Evolutionary conservation across 2,797 vertebrate genomes (phyloP).

Genomic region (Anguilla anguilla): DNA sequence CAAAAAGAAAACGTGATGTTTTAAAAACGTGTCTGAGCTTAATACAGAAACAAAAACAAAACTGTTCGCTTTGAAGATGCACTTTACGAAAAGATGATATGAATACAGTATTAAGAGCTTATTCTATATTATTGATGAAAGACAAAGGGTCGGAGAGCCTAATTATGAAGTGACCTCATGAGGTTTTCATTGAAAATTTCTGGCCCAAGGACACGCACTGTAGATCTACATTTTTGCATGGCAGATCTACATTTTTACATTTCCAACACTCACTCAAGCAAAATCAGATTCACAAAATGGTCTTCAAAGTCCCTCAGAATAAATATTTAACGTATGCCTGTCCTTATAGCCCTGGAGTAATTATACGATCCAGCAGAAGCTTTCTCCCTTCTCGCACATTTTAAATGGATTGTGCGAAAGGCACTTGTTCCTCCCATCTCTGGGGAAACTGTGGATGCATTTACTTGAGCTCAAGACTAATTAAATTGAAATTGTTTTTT

Average conservation of each 20-base stretch:
- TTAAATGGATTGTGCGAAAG: slow-evolving; percentile 33
- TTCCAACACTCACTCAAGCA: slow-evolving; percentile 16
- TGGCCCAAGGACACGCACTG: not conserved
- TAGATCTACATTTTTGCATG: not conserved
- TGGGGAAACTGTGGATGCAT: slow-evolving; percentile 31
- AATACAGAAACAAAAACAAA: not conserved
- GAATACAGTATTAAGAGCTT: not conserved
- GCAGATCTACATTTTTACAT: not conserved
- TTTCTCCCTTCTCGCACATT: slow-evolving; percentile 17
- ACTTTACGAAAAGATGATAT: not conserved
- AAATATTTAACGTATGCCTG: slow-evolving; percentile 32
- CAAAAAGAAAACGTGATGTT: not conserved
- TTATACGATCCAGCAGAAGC: slow-evolving; percentile 46
- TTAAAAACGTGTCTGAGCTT: not conserved
- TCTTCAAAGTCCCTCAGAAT: slow-evolving; percentile 29
- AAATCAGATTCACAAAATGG: not conserved
- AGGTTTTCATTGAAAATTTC: slow-evolving; percentile 14
- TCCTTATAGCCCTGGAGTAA: slow-evolving; percentile 39
- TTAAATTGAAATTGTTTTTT: slow-evolving; percentile 42
- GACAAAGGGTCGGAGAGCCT: not conserved
- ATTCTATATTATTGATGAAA: not conserved
- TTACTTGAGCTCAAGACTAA: slow-evolving; percentile 46
- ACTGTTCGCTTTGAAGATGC: not conserved
- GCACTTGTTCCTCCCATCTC: slow-evolving; percentile 36
- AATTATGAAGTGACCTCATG: slow-evolving; percentile 16